Evolutionary conservation across 2,888 invertebrate species (phyloP).

Genomic region (Tinea semifulvella): DNA sequence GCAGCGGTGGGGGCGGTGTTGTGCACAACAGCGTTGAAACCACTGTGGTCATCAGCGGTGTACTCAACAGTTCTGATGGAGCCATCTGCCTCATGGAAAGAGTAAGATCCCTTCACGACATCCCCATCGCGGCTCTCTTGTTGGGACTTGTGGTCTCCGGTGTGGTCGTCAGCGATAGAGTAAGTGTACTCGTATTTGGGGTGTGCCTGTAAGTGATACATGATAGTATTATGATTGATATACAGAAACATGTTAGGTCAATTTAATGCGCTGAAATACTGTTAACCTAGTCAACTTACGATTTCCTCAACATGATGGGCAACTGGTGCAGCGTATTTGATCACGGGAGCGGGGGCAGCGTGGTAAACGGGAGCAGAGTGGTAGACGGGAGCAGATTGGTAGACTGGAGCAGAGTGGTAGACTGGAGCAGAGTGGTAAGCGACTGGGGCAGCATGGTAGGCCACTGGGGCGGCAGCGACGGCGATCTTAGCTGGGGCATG

Average conservation of each 20-base stretch:
- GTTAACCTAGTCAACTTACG: constrained; percentile 13
- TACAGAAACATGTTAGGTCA: too few species aligned
- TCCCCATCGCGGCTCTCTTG: constrained; percentile 59
- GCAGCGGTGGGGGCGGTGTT: constrained; percentile 39
- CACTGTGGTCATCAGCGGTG: constrained; percentile 57
- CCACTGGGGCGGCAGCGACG: constrained; percentile 21
- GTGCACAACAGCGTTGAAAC: constrained; percentile 45
- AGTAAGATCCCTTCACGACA: constrained; percentile 57
- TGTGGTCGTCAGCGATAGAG: constrained; percentile 58
- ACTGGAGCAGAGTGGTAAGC: constrained; percentile 18
- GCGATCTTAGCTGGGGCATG: constrained; percentile 27
- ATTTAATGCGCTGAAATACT: too few species aligned
- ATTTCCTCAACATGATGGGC: constrained; percentile 18
- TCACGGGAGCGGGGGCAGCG: constrained; percentile 22
- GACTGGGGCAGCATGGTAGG: constrained; percentile 26
- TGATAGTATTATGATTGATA: too few species aligned
- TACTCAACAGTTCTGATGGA: constrained; percentile 59
- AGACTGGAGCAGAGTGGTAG: constrained; percentile 24
- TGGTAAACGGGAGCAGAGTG: constrained; percentile 22
- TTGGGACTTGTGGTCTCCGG: constrained; percentile 61
- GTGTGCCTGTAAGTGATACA: constrained; percentile 27
- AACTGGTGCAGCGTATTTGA: constrained; percentile 25
- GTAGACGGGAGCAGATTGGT: constrained; percentile 21
- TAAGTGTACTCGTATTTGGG: constrained; percentile 55
- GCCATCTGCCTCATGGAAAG: constrained; percentile 57